These are phyloP conservation scores for Strigops habroptila DNA, from an alignment of 2,113 vertebrate genomes.

Conservation along the genomic window DNA sequence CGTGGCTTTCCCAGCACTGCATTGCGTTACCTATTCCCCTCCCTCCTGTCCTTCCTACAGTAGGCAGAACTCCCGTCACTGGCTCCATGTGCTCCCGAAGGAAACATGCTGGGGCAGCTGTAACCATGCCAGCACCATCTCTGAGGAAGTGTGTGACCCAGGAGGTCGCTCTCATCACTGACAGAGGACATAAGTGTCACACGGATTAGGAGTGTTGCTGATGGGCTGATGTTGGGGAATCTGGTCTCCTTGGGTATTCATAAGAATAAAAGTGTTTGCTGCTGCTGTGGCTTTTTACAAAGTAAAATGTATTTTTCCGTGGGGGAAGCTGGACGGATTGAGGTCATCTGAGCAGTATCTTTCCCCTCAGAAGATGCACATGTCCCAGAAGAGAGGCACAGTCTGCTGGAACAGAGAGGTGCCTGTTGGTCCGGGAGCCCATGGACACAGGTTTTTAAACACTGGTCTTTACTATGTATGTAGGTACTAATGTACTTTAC, in stretches of 20 bases:
- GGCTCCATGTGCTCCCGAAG: not conserved
- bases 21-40: not conserved
- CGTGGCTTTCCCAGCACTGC: not conserved
- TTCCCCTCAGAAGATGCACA: not conserved
- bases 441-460: not conserved
- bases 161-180: not conserved
- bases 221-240: not conserved
- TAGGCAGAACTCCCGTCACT: not conserved
- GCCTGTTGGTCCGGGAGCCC: not conserved
- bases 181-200: not conserved
- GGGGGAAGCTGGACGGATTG: not conserved
- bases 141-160: not conserved
- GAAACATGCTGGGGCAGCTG: accelerated
- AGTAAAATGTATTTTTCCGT: not conserved
- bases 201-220: accelerated
- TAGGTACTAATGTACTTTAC: no score
- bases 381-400: not conserved
- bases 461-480: not conserved
- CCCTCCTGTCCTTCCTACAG: not conserved
- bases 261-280: slow-evolving; percentile 22
- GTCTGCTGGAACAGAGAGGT: not conserved
- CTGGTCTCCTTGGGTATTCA: not conserved
- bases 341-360: not conserved
- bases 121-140: not conserved
- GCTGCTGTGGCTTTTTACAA: not conserved